These are phyloP conservation scores for Cygnus olor DNA, from an alignment of 2,797 vertebrate species.

Conservation along the genomic window DNA sequence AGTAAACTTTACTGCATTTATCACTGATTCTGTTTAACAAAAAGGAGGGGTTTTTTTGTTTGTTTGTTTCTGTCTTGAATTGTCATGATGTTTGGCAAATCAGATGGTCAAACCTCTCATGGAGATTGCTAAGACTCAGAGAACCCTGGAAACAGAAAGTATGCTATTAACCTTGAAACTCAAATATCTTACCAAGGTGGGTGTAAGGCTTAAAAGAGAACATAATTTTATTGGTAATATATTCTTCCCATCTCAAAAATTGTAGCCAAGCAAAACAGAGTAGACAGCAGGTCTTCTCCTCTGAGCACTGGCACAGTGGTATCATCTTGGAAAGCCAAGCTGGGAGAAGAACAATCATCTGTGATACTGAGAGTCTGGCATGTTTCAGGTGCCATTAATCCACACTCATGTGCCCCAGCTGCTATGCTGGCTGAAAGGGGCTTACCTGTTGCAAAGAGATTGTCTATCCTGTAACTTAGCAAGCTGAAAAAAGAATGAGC, in stretches of 20 bases:
- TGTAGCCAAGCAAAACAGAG: conserved; percentile 58
- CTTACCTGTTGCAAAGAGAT: conserved; percentile 64
- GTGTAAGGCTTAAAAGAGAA: conserved; percentile 27
- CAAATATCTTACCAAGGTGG: background rate
- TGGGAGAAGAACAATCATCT: conserved; percentile 61
- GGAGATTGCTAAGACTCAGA: background rate
- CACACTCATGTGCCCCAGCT: conserved; percentile 25
- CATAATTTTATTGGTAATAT: conserved; percentile 2
- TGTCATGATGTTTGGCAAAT: background rate
- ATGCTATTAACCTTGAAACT: conserved; percentile 47
- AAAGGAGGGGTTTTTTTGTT: background rate
- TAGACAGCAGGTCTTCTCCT: conserved; percentile 66
- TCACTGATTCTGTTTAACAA: background rate
- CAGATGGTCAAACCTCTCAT: background rate
- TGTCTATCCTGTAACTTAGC: background rate
- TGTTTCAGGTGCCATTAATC: conserved; percentile 62
- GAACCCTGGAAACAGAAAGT: background rate
- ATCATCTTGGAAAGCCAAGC: conserved; percentile 51
- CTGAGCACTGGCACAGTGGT: conserved; percentile 11
- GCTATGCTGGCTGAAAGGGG: conserved; percentile 34
- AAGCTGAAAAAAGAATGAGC: conserved; percentile 23
- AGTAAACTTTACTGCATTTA: background rate
- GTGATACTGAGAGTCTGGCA: conserved; percentile 41
- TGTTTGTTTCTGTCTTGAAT: background rate
- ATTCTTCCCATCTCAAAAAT: conserved; percentile 13